Base-by-base conservation (phyloP, 2,113 vertebrate species). In the Embiotoca jacksoni region DNA sequence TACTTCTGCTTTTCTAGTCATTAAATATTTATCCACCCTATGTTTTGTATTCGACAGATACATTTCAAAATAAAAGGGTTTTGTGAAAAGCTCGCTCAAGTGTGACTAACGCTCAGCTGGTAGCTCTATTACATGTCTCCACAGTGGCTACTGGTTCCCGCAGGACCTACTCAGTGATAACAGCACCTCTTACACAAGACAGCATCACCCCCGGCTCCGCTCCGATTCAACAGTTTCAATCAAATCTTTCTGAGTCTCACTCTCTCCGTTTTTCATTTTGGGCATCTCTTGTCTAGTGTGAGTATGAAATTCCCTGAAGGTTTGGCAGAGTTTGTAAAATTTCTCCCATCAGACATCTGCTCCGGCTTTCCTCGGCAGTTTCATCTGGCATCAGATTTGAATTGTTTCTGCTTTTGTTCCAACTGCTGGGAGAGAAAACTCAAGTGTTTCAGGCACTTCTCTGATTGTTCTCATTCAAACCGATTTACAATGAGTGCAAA, bases 341-440 rank as follows among this genome's bases (percentile, higher is more conserved):
- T 5, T 83, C 80, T 81, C 74, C 78, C 57, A 74, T 81, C 77
- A 72, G 66, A 78, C 80, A 81, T 86, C 77, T 86, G 86, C 80
- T 75, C 63, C 15, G 32, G 65, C 69, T 83, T 81, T 83, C 60
- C 70, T 75, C 69, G 8, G 72, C 76, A 74, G 14, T 74, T 66
- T 72, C 56, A 50, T 67, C 83, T 85, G 87, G 81, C 78, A 84
- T 41, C 6, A 77, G 71, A 86, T 72, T 81, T 81, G 66, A 83
- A 30, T 52, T 50, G 60, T 44, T 68, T 54, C 55, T 55, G 55
- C 65, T 83, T 23, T 73, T 78, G 57, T 81, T 88, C 72, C 80
- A 35, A 33, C 70, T 65, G 72, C 63, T 63, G 53, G 58, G 75
- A 69, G 75, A 82, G 65, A 73, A 53, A 75, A 69, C 23, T 57